Evolutionary conservation across 1,140 invertebrate genomes (phyloP).

Genomic region (Procambarus clarkii): DNA sequence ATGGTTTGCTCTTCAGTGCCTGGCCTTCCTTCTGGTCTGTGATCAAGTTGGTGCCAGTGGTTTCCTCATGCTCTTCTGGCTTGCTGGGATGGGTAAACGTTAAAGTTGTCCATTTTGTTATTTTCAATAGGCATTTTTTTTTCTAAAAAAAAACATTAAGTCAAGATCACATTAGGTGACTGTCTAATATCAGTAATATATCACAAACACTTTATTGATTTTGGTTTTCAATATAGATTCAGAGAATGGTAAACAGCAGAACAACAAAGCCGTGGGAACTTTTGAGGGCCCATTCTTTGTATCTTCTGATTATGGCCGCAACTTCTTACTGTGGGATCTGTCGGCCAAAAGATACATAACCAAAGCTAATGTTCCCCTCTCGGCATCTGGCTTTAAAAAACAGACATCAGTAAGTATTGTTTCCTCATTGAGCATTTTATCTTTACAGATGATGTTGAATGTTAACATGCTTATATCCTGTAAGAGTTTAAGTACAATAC

Average conservation of each 20-base stretch:
- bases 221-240: not conserved
- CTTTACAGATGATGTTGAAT: too few relatives aligned
- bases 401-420: not conserved
- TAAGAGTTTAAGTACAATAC: too few relatives aligned
- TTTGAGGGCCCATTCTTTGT: slow-evolving; percentile 52
- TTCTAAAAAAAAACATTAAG: not conserved
- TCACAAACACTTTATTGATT: not conserved
- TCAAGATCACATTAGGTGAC: not conserved
- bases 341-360: slow-evolving; percentile 48
- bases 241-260: not conserved
- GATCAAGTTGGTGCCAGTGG: too few relatives aligned
- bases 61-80: too few relatives aligned
- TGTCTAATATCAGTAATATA: not conserved
- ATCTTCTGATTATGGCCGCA: slow-evolving; percentile 63
- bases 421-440: too few relatives aligned
- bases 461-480: too few relatives aligned
- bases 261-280: not conserved
- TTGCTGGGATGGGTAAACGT: too few relatives aligned
- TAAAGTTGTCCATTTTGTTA: too few relatives aligned
- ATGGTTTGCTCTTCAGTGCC: not conserved
- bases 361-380: slow-evolving; percentile 25
- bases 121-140: not conserved
- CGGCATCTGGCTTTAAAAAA: slow-evolving; percentile 24
- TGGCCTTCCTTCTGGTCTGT: too few relatives aligned
- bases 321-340: slow-evolving; percentile 65